These are phyloP conservation scores for Cephalopachus bancanus DNA, from an alignment of 2,797 vertebrate genomes.

Conservation along the genomic window DNA sequence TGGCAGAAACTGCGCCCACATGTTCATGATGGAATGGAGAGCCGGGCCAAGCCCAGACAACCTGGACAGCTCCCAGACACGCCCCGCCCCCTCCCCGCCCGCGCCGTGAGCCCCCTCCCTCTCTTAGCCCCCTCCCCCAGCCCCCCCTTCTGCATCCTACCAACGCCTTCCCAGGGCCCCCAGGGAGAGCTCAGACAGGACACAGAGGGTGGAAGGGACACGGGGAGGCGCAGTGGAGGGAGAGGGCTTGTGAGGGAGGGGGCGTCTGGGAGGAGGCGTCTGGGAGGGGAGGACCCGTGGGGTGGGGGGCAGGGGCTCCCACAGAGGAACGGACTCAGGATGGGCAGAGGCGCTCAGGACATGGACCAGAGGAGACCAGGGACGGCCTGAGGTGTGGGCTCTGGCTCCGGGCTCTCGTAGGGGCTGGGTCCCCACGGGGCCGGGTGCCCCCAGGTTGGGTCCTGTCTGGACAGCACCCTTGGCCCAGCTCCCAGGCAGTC, in stretches of 20 bases:
- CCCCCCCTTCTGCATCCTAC: background rate
- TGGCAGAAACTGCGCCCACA: background rate
- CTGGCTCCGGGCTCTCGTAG: rapidly evolving
- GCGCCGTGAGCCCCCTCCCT: background rate
- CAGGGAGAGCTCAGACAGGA: background rate
- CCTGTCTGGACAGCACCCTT: rapidly evolving
- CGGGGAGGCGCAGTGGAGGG: background rate
- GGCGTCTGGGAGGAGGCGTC: background rate
- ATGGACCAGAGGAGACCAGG: background rate
- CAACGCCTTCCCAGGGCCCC: background rate
- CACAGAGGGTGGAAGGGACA: background rate
- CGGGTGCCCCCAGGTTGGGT: rapidly evolving
- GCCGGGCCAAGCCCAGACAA: background rate
- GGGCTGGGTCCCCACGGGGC: rapidly evolving
- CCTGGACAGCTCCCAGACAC: background rate
- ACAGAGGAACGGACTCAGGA: rapidly evolving
- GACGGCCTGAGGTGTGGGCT: background rate
- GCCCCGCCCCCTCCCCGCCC: no score
- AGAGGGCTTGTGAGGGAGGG: background rate
- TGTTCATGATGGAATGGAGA: background rate
- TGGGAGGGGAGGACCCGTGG: background rate
- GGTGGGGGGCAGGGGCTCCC: no score
- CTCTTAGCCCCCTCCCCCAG: background rate
- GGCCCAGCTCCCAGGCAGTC: background rate
- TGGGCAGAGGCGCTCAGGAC: no score